Evolutionary conservation across 2,113 vertebrate genomes (phyloP), one percentile per base, ranked within the genome.

Genomic region (Chlorodrepanis virens): DNA sequence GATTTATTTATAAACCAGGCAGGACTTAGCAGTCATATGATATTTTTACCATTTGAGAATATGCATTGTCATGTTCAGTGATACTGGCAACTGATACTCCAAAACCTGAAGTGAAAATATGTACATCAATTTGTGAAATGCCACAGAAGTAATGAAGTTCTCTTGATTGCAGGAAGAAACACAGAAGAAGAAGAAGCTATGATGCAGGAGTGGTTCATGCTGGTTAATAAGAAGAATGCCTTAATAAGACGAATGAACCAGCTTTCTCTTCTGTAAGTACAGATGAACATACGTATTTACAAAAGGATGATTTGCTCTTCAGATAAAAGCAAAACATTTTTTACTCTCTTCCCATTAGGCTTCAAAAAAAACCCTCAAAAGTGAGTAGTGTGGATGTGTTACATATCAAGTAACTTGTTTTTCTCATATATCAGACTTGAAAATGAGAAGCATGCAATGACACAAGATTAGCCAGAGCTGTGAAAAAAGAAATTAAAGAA

Each of bases 161-260:
- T 54, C 81, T 94, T 14, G n/a, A 56, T 94, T 98, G n/a, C 93
- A 99, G 99, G 99, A 81, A 99, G 99, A 96, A 99, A 99, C 96
- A 99, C 99, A 31, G 99, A 99, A 97, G 99, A 99, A 97, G 99
- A 99, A 96, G 99, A 99, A 97, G 97, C 99, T 85, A 99, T 99
- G 99, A 99, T 99, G 99, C 99, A 99, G 97, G 99, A 99, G 95
- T 99, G 99, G 99, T 99, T 99, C 98, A 99, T 98, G 98, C 96
- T 99, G 98, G 99, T 99, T 94, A 99, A 99, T 96, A 99, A 99
- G 98, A 99, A 99, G 98, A 99, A 99, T 79, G 99, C 99, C 63
- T 98, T 99, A 94, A 99, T 99, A 97, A 97, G 99, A 86, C 97
- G 99, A 95, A 99, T 99, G 99, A 99, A 99, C 98, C 99, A 99